Percentiles rank a stretch among this genome's conserved stretches.
Conservation (phyloP, 2,888 invertebrate genomes). For the Malacosoma neustria region DNA sequence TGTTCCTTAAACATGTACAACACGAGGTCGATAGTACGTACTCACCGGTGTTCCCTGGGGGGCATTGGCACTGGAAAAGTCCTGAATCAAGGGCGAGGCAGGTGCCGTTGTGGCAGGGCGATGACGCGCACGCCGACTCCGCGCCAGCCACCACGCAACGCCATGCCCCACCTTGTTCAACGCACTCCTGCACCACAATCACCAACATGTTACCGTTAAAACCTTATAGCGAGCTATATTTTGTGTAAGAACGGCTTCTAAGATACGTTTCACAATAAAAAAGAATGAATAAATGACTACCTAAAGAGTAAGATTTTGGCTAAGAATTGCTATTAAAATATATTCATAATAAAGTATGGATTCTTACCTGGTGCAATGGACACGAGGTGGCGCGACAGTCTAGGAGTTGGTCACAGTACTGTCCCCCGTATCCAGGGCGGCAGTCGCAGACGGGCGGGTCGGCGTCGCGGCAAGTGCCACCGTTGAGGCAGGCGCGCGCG, state of each 20-base stretch:
- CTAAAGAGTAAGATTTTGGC: too few relatives aligned
- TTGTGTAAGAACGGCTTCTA: too few relatives aligned
- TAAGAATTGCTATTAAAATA: too few relatives aligned
- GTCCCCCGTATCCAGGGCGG: constrained; percentile 78
- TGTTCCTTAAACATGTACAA: too few relatives aligned
- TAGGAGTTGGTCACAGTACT: constrained; percentile 77
- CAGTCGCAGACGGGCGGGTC: constrained; percentile 73
- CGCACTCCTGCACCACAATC: constrained; percentile 55
- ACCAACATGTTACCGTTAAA: neutral
- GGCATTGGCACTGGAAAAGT: constrained; percentile 83
- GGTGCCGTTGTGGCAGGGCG: constrained; percentile 85
- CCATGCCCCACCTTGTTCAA: constrained; percentile 61
- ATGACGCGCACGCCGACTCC: constrained; percentile 78
- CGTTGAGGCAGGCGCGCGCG: constrained; percentile 76
- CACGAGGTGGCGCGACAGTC: constrained; percentile 76
- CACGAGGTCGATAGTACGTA: too few relatives aligned
- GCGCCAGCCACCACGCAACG: constrained; percentile 75
- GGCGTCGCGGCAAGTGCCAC: constrained; percentile 72
- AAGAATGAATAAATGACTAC: too few relatives aligned
- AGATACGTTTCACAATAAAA: too few relatives aligned
- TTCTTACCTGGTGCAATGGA: constrained; percentile 26
- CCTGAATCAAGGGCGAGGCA: constrained; percentile 78
- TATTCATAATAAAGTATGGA: too few relatives aligned
- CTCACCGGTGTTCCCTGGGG: constrained; percentile 47
- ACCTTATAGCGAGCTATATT: neutral